Evolutionary conservation across 1,140 invertebrate genomes (phyloP), one percentile per base, ranked within the genome.

Genomic region (Oryzaephilus surinamensis): DNA sequence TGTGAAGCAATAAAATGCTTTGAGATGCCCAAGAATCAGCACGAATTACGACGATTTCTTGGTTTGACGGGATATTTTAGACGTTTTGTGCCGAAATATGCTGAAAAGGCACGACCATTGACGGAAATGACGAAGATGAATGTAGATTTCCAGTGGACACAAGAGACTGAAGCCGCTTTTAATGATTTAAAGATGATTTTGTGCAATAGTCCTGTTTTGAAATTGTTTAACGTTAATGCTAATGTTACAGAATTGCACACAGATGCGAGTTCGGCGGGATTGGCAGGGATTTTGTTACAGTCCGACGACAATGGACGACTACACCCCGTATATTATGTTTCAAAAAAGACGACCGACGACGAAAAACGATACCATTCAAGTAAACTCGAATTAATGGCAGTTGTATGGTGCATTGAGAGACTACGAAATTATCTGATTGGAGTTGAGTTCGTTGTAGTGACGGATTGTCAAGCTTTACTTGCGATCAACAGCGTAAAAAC

Each of bases 341-440:
- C n/a, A n/a, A n/a, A n/a, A n/a, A n/a, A n/a, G n/a, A n/a, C n/a
- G n/a, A n/a, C n/a, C 43, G 24, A 31, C 8, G 12, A 30, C 10
- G 48, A 51, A 29, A 17, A 11, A 6, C 30, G 38, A 26, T 46
- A 42, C 37, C 32, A 43, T 36, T 40, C 35, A 8, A 39, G 32
- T 16, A 36, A 47, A 12, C 17, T n/a, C n/a, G n/a, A n/a, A n/a
- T n/a, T n/a, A n/a, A n/a, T n/a, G n/a, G n/a, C n/a, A n/a, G n/a
- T n/a, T 45, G 13, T 36, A 47, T 45, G 44, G 7, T 40, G 55
- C 54, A 0, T 21, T 65, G 0, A 54, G 57, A 36, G 35, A 45
- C 12, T 65, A 63, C 33, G 56, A 15, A 51, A 60, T n/a, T 64
- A 60, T 37, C 16, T 63, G 4, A 6, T 62, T 15, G 60, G 58